Evolutionary conservation across 2,888 invertebrate species (phyloP), one percentile per base, ranked within the genome.

Genomic region (Drosophila meridionalis): DNA sequence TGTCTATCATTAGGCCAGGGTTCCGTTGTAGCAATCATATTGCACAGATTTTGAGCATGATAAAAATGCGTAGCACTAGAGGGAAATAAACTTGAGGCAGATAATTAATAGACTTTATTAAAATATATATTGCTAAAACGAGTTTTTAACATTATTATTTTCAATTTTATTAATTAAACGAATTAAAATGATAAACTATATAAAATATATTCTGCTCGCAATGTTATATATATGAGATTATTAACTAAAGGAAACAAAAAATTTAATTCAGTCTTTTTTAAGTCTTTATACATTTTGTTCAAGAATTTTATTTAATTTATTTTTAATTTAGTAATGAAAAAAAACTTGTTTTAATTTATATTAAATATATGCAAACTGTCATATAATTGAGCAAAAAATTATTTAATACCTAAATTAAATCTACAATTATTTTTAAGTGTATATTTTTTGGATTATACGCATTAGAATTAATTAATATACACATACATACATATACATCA

Each of bases 1-100:
- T 67, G 67, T 59, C 78, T 87, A 78, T 78, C 63, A 82, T 84
- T 82, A 72, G 66, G 48, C 56, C 45, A 42, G 28, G 52, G 30
- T 69, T 65, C 20, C 32, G 38, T 52, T 47, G 57, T 28, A 32
- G 5, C 45, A 67, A 72, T 64, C 71, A 69, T 52, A 67, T 62
- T 40, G 45, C 36, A 78, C 20, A 59, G 66, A 65, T 65, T 67
- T 62, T 62, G 14, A 26, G 20, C 61, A 9, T 57, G 36, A 68
- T 69, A 50, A 45, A 53, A 58, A 53, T 70, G 71, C 45, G 71
- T 59, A 12, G 5, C 34, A n/a, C 8, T 38, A 20, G n/a, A 6
- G 14, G 30, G 3, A 7, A 3, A 30, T 2, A 28, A 28, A 12
- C 6, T 47, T 12, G 12, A 2, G 4, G 26, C 2, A 50, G 8